phyloP scores from a whole-genome alignment of 2,113 vertebrate species.

The Neolamprologus longior region DNA sequence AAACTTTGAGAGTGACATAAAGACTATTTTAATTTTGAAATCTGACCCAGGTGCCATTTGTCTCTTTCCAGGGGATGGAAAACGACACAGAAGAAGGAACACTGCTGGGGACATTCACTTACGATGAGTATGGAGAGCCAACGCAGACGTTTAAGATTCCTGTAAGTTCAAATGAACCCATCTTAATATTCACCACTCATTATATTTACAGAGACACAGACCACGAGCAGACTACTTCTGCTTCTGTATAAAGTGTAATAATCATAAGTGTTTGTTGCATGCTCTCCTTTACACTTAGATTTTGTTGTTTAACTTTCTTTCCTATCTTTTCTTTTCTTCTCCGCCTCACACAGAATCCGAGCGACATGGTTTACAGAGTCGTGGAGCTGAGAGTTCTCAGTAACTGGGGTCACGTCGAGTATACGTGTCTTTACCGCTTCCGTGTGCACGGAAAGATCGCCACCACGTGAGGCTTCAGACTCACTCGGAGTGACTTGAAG shows the following conservation, averaged over 20 bases:
- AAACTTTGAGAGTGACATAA: background rate
- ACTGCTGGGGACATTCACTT: slow-evolving; percentile 80
- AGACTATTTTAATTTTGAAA: background rate
- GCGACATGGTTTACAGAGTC: background rate
- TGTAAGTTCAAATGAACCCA: slow-evolving; percentile 56
- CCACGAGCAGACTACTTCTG: background rate
- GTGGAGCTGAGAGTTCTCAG: slow-evolving; percentile 78
- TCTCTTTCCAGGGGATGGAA: slow-evolving; percentile 73
- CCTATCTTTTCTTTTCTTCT: background rate
- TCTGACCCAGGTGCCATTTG: background rate
- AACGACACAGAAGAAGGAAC: slow-evolving; percentile 79
- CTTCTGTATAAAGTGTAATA: background rate
- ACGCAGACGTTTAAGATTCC: slow-evolving; percentile 85
- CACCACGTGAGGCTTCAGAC: background rate
- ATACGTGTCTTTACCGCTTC: slow-evolving; percentile 97
- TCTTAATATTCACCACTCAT: background rate
- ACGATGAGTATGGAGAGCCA: slow-evolving; percentile 75
- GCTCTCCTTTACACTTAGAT: background rate
- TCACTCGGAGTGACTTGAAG: background rate
- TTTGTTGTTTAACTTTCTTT: background rate
- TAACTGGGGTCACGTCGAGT: slow-evolving; percentile 93
- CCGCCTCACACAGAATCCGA: background rate
- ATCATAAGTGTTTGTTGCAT: background rate
- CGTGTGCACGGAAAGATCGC: slow-evolving; percentile 80
- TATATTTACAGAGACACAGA: background rate